Evolutionary conservation across 2,797 vertebrate genomes (phyloP).

Genomic region (Anisognathus igniventris): DNA sequence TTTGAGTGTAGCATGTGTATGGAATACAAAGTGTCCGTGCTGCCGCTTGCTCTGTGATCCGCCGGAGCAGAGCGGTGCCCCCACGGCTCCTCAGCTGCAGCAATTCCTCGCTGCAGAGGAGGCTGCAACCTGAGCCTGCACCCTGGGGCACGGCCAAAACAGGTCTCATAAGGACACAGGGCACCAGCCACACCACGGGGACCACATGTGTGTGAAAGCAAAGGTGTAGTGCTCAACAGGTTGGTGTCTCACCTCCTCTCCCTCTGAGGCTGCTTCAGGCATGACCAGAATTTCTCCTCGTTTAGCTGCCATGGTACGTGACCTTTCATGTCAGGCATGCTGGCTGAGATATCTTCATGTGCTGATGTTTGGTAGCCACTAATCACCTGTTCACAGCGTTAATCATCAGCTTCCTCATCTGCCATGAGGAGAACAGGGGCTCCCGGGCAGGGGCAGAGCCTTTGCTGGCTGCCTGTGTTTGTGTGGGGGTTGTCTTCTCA

Average conservation of each 20-base stretch:
- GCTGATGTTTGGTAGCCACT: background rate
- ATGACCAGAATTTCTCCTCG: background rate
- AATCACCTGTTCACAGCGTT: background rate
- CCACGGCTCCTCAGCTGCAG: background rate
- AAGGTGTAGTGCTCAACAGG: background rate
- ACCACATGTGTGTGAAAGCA: accelerated
- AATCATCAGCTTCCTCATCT: constrained; percentile 27
- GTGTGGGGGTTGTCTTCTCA: background rate
- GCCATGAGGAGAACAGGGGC: accelerated
- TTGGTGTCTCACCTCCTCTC: background rate
- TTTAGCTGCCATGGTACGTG: background rate
- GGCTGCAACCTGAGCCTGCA: background rate
- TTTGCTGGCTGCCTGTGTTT: background rate
- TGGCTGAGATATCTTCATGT: background rate
- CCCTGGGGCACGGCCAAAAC: accelerated
- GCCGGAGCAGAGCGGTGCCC: background rate
- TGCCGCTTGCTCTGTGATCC: accelerated
- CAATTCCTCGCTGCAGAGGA: background rate
- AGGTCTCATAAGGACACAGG: background rate
- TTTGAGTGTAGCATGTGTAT: background rate
- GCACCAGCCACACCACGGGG: background rate
- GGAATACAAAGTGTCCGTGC: background rate
- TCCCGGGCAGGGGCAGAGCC: background rate
- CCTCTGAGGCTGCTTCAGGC: background rate
- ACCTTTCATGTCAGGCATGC: background rate